A percentile compares a stretch with the other conserved stretches of the same genome.
Evolutionary conservation across 2,797 vertebrate species (phyloP).

Genomic region (Galagoides demidoff): DNA sequence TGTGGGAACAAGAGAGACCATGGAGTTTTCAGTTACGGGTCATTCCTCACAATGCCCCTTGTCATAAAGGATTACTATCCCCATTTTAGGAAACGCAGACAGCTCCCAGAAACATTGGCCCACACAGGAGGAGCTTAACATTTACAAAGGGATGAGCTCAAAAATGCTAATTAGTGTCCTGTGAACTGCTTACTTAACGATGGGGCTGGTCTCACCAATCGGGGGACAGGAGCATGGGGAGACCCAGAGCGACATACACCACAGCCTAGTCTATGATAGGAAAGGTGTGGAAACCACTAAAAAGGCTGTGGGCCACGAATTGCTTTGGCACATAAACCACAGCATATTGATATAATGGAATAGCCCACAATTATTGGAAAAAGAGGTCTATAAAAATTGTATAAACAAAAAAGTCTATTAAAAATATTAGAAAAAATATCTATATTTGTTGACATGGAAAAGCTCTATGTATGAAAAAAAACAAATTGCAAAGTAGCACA

Average conservation of each 20-base stretch:
- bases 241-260: rapidly evolving
- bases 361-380: not conserved
- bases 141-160: not conserved
- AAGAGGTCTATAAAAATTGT: not conserved
- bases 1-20: not conserved
- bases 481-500: not conserved
- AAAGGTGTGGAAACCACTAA: too few species aligned
- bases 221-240: too few species aligned
- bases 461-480: not conserved
- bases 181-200: not conserved
- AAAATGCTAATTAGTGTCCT: not conserved
- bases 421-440: not conserved
- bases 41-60: too few species aligned
- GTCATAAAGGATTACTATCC: not conserved
- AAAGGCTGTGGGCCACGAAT: not conserved
- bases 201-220: too few species aligned
- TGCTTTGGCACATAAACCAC: not conserved
- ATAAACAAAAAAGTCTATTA: too few species aligned
- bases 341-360: too few species aligned
- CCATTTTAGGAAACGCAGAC: not conserved
- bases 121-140: not conserved
- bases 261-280: not conserved
- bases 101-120: not conserved
- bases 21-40: not conserved
- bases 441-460: not conserved